Percentiles rank a stretch among this genome's conserved stretches.
These are phyloP conservation scores for Paedocypris sp. DNA, from an alignment of 2,113 vertebrate genomes.

Conservation along the genomic window DNA sequence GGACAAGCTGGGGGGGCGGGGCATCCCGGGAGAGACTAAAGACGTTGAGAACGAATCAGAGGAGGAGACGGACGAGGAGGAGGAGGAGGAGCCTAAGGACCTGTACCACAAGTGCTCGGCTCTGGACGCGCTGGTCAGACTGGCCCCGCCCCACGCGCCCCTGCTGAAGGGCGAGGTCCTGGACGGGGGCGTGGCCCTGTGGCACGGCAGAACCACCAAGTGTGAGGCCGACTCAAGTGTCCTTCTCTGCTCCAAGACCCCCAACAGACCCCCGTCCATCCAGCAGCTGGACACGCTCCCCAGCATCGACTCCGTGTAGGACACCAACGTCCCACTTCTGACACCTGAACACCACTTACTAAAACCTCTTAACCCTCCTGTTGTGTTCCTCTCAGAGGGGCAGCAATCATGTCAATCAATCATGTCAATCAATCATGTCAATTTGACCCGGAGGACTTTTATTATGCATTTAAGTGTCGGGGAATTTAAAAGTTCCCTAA, in stretches of 20 bases:
- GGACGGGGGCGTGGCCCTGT: conserved; percentile 54
- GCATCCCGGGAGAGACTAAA: conserved; percentile 22
- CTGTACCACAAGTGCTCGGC: conserved; percentile 65
- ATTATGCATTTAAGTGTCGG: no score
- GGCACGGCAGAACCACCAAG: conserved; percentile 79
- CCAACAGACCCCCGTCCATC: conserved; percentile 47
- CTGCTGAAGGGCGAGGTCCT: conserved; percentile 62
- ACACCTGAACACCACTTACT: no score
- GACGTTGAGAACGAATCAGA: conserved; percentile 38
- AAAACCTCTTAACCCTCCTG: no score
- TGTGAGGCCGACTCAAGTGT: conserved; percentile 94
- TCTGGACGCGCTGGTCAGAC: conserved; percentile 72
- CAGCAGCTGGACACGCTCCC: conserved; percentile 48
- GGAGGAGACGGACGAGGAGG: conserved; percentile 52
- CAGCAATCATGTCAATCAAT: no score
- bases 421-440: no score
- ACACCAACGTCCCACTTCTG: no score
- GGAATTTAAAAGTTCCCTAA: no score
- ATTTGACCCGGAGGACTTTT: no score
- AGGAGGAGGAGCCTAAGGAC: conserved; percentile 40
- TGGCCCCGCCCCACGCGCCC: conserved; percentile 45
- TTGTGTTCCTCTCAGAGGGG: no score
- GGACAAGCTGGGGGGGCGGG: background rate
- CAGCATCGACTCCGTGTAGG: no score
- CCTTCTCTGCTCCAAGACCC: conserved; percentile 67